Evolutionary conservation across 2,888 invertebrate genomes (phyloP), one percentile per base, ranked within the genome.

Genomic region (Drosophila fulvimacula): DNA sequence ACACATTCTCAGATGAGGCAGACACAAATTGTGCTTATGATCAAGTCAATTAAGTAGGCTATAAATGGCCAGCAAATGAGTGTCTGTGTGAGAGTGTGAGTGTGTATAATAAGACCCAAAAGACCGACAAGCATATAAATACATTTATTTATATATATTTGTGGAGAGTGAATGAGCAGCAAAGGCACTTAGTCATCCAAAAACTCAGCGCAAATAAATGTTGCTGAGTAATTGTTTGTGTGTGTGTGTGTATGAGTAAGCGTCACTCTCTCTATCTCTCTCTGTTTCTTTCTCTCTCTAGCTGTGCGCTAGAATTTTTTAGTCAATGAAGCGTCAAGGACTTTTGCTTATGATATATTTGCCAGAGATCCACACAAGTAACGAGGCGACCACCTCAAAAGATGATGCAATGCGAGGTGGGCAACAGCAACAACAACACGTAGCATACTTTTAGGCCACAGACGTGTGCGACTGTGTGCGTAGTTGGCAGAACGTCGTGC

Each of bases 271-370:
- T 41, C 32, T 48, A 61, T 6, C 42, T 3, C 49, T 46, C 21
- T 3, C 41, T 49, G 13, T 59, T 48, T 13, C 19, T 48, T 34
- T 9, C 38, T 42, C 15, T 56, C 42, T 11, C 38, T 36, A 10
- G 15, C 17, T 66, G 42, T 65, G 27, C 53, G 70, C 52, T 55
- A 57, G 66, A 68, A 69, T 81, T 82, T 85, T 85, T 88, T 88
- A 86, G 83, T 86, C 85, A 86, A 86, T 86, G 85, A 88, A 86
- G 85, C 85, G 81, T 86, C 85, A 86, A 86, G 85, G 85, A 86
- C 88, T 85, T 85, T 79, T 81, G 81, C 79, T 79, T 77, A 87
- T 88, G 81, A 85, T 85, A 80, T 82, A 88, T 85, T 82, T 81
- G 69, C 73, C 59, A 71, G 70, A 73, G 74, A 71, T 64, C 21